phyloP scores from a whole-genome alignment of 2,888 invertebrate species.

The Nasonia oneida region DNA sequence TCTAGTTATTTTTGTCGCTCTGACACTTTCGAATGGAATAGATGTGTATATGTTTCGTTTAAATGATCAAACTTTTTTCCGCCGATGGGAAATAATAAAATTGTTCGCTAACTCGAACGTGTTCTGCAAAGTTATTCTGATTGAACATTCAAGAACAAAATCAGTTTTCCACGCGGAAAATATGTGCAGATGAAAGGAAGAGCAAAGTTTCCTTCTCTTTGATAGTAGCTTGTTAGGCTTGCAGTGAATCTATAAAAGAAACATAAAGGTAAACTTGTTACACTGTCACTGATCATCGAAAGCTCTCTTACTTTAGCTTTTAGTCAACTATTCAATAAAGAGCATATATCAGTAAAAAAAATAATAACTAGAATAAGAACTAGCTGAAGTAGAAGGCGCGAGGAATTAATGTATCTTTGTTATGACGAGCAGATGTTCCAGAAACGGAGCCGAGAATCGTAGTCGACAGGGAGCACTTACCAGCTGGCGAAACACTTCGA shows the following conservation, averaged over 20 bases:
- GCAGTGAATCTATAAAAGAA: too few relatives aligned
- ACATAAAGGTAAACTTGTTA: background rate
- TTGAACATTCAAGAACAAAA: background rate
- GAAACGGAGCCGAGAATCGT: constrained; percentile 75
- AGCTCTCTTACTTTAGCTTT: too few relatives aligned
- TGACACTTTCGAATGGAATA: background rate
- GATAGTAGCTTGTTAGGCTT: too few relatives aligned
- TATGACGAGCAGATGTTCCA: constrained; percentile 73
- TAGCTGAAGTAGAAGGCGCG: background rate
- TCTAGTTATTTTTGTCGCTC: background rate
- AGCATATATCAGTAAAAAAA: background rate
- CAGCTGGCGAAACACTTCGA: constrained; percentile 73
- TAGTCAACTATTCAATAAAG: background rate
- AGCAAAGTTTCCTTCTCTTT: too few relatives aligned
- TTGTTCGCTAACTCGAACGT: background rate
- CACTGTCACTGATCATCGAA: too few relatives aligned
- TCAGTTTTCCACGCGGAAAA: background rate
- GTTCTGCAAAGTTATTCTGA: background rate
- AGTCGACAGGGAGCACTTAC: constrained; percentile 74
- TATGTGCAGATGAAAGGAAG: background rate
- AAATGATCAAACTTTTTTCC: background rate
- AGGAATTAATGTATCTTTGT: constrained; percentile 44
- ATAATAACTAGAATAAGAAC: background rate
- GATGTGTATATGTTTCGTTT: background rate
- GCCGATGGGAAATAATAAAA: background rate